Evolutionary conservation across 2,113 vertebrate genomes (phyloP).

Genomic region (Microcebus tavaratra): DNA sequence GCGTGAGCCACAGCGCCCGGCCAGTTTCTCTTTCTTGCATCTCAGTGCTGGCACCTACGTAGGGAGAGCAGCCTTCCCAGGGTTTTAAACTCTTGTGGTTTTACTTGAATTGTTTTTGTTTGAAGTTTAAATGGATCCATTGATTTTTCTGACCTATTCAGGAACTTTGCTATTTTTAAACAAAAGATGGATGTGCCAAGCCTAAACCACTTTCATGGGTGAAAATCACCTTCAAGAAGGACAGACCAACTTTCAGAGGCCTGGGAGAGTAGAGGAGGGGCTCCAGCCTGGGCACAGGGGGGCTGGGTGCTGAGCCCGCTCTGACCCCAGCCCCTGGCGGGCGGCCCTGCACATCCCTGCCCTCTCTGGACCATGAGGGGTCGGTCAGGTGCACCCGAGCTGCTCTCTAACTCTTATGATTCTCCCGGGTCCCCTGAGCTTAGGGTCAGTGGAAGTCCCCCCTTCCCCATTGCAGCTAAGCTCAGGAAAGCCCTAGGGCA

Average conservation of each 20-base stretch:
- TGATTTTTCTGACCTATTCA: conserved; percentile 54
- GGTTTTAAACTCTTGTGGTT: conserved; percentile 13
- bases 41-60: neutral
- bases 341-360: neutral
- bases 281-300: neutral
- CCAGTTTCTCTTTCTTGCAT: neutral
- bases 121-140: conserved; percentile 35
- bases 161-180: conserved; percentile 59
- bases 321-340: fast-evolving
- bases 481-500: neutral
- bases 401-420: neutral
- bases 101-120: conserved; percentile 37
- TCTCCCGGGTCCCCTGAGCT: neutral
- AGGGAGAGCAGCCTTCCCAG: neutral
- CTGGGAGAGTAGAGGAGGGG: too few species aligned
- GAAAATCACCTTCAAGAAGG: conserved; percentile 36
- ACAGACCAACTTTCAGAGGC: neutral
- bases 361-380: neutral
- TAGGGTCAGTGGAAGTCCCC: neutral
- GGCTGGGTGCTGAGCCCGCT: neutral
- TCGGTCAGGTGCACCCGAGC: neutral
- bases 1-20: too few species aligned
- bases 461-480: neutral
- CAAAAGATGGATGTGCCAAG: neutral
- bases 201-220: neutral